Evolutionary conservation across 2,797 vertebrate genomes (phyloP).

Genomic region (Pangasius mekongensis): DNA sequence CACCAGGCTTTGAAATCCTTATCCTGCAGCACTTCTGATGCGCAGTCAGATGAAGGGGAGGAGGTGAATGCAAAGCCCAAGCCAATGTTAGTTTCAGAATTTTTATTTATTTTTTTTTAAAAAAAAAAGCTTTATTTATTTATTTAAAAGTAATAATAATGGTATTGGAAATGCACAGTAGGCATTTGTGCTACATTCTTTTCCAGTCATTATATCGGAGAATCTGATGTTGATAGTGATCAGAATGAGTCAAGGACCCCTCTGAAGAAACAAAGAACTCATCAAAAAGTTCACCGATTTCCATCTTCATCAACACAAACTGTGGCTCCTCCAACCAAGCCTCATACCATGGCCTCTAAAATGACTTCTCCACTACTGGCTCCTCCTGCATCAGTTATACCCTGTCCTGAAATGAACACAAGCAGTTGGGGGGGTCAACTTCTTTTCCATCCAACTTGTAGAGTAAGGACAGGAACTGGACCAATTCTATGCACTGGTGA

Average conservation of each 20-base stretch:
- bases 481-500: not conserved
- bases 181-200: not conserved
- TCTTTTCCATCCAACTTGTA: not conserved
- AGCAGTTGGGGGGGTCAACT: not conserved
- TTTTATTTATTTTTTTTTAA: too few species aligned
- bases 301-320: not conserved
- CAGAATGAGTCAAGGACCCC: not conserved
- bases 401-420: not conserved
- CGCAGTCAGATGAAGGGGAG: not conserved
- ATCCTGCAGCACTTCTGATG: not conserved
- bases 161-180: not conserved
- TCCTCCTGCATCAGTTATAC: not conserved
- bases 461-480: not conserved
- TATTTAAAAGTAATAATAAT: not conserved
- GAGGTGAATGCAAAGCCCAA: not conserved
- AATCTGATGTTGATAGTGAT: conserved; percentile 3
- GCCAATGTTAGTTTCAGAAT: not conserved
- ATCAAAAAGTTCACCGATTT: not conserved
- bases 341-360: not conserved
- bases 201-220: not conserved
- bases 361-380: not conserved
- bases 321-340: not conserved
- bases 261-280: conserved; percentile 14
- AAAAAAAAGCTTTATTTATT: not conserved
- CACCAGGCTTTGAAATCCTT: not conserved